Evolutionary conservation across 2,113 vertebrate genomes (phyloP).

Genomic region (Bos javanicus): DNA sequence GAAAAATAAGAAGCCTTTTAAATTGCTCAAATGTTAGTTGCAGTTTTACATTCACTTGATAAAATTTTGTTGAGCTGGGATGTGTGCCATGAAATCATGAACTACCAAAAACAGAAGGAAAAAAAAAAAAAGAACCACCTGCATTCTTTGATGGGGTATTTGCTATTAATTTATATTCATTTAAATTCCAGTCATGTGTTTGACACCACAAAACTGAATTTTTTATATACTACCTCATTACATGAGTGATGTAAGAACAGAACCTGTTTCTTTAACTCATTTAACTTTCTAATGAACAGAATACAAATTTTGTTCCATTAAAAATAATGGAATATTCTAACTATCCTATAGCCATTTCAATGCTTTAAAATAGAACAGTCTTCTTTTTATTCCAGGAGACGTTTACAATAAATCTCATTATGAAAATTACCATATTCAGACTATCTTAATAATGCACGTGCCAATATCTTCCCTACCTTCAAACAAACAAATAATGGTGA

Average conservation of each 20-base stretch:
- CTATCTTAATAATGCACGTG: conserved; percentile 71
- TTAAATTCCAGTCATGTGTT: conserved; percentile 26
- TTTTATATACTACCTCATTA: not conserved
- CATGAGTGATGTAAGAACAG: conserved; percentile 41
- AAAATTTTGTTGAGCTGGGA: not conserved
- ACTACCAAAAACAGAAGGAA: not conserved
- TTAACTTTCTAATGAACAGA: conserved; percentile 56
- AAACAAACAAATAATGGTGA: conserved; percentile 65
- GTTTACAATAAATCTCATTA: conserved; percentile 70
- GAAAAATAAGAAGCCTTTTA: not conserved
- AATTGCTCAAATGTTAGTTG: not conserved
- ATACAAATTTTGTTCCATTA: conserved; percentile 64
- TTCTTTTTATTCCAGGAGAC: conserved; percentile 57
- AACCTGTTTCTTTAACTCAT: conserved; percentile 54
- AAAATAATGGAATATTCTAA: conserved; percentile 63
- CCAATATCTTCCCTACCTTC: conserved; percentile 46
- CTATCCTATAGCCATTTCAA: conserved; percentile 64
- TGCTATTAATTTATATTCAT: conserved; percentile 54
- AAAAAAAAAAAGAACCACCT: not conserved
- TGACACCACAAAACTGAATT: conserved; percentile 29
- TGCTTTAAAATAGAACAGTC: conserved; percentile 29
- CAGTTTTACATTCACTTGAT: not conserved
- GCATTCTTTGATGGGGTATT: not conserved
- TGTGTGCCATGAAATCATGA: not conserved
- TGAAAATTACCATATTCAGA: conserved; percentile 63